phyloP scores from a whole-genome alignment of 2,113 vertebrate genomes.

The Poeciliopsis retropinna region DNA sequence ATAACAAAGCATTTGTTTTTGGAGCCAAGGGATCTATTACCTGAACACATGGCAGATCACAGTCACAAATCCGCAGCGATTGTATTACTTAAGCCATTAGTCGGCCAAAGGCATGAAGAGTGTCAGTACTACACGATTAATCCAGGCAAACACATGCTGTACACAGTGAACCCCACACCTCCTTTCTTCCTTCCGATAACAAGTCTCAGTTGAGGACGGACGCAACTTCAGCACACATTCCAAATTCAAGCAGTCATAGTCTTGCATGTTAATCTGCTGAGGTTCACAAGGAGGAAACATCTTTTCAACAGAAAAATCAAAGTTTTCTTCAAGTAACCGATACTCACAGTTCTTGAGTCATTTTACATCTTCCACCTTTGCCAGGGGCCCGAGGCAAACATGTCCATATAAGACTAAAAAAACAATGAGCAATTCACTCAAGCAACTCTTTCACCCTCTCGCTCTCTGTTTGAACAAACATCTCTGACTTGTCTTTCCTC shows the following conservation, averaged over 20 bases:
- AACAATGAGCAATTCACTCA: constrained; percentile 46
- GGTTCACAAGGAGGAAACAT: not conserved
- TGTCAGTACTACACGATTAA: constrained; percentile 59
- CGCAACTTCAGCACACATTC: not conserved
- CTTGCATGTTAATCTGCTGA: not conserved
- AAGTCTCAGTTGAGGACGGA: not conserved
- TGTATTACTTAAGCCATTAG: constrained; percentile 56
- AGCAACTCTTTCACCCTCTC: constrained; percentile 25
- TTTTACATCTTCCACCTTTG: constrained; percentile 59
- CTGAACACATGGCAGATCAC: constrained; percentile 70
- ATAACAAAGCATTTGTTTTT: constrained; percentile 58
- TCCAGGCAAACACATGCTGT: constrained; percentile 41
- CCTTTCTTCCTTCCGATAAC: constrained; percentile 1
- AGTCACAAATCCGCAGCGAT: constrained; percentile 67
- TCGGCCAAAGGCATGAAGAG: constrained; percentile 35
- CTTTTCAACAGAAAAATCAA: not conserved
- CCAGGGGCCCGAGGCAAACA: constrained; percentile 26
- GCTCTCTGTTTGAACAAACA: constrained; percentile 47
- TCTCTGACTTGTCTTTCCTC: constrained; percentile 67
- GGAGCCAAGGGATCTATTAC: constrained; percentile 50
- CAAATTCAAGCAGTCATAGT: constrained; percentile 5
- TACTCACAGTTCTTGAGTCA: constrained; percentile 67
- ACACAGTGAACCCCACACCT: constrained; percentile 17
- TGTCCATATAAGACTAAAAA: constrained; percentile 42
- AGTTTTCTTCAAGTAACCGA: constrained; percentile 11